Evolutionary conservation across 2,888 invertebrate species (phyloP).

Genomic region (Argyresthia goedartella): DNA sequence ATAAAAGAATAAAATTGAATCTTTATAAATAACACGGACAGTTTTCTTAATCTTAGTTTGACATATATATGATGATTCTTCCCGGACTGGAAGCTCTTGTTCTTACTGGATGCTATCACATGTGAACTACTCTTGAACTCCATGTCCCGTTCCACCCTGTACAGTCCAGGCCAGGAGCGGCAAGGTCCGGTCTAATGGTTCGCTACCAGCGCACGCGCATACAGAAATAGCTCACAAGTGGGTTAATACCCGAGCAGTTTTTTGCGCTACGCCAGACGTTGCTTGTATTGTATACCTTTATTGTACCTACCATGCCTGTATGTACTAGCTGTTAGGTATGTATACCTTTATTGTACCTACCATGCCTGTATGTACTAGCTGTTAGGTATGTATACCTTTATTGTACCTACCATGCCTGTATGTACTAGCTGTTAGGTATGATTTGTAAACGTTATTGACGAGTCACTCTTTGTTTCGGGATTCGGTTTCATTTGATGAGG

Average conservation of each 20-base stretch:
- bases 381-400: constrained; percentile 6
- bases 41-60: too few relatives aligned
- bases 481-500: too few relatives aligned
- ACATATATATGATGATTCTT: too few relatives aligned
- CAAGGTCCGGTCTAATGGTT: background rate
- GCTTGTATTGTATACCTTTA: constrained; percentile 6
- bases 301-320: background rate
- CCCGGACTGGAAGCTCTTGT: too few relatives aligned
- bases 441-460: too few relatives aligned
- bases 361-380: background rate
- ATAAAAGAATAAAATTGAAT: too few relatives aligned
- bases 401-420: background rate
- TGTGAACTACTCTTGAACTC: too few relatives aligned
- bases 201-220: constrained; percentile 15
- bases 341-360: constrained; percentile 3
- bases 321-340: constrained; percentile 1
- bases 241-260: constrained; percentile 33
- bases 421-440: background rate
- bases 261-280: constrained; percentile 25
- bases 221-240: constrained; percentile 35
- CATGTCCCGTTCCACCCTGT: too few relatives aligned
- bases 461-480: too few relatives aligned
- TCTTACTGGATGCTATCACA: too few relatives aligned
- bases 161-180: background rate
- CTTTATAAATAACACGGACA: too few relatives aligned